Evolutionary conservation across 1,140 invertebrate species (phyloP).

Genomic region (Achroia grisella): DNA sequence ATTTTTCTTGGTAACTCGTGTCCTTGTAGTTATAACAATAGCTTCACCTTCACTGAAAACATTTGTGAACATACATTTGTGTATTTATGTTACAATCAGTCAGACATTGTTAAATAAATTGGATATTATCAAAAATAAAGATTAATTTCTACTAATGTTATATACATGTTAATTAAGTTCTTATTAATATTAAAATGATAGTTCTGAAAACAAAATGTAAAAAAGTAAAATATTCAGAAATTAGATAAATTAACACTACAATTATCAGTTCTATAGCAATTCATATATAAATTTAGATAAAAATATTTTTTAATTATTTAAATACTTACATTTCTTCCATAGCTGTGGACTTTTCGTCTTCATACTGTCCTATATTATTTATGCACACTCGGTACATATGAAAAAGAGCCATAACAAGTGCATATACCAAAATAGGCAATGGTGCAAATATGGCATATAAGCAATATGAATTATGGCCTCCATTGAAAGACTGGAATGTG

Average conservation of each 20-base stretch:
- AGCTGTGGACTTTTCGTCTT: constrained; percentile 66
- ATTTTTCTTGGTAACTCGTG: constrained; percentile 63
- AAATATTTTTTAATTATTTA: background rate
- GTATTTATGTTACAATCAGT: background rate
- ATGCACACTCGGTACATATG: constrained; percentile 81
- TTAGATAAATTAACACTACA: too few species aligned
- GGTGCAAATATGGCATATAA: constrained; percentile 76
- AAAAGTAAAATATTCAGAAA: too few species aligned
- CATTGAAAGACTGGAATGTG: constrained; percentile 76
- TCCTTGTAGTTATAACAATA: constrained; percentile 73
- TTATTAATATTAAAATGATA: too few species aligned
- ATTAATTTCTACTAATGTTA: too few species aligned
- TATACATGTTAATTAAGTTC: too few species aligned
- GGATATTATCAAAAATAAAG: background rate
- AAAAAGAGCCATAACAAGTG: constrained; percentile 75
- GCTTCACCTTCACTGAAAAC: constrained; percentile 72
- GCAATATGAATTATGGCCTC: constrained; percentile 78
- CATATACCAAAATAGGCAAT: constrained; percentile 73
- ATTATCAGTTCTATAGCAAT: too few species aligned
- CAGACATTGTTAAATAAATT: background rate
- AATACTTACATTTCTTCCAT: constrained; percentile 74
- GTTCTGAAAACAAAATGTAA: too few species aligned
- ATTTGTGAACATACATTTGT: background rate
- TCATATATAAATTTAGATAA: too few species aligned
- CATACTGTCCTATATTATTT: constrained; percentile 68